These are phyloP conservation scores for Tricholaema leucomelas DNA, from an alignment of 2,113 vertebrate genomes.

Conservation along the genomic window DNA sequence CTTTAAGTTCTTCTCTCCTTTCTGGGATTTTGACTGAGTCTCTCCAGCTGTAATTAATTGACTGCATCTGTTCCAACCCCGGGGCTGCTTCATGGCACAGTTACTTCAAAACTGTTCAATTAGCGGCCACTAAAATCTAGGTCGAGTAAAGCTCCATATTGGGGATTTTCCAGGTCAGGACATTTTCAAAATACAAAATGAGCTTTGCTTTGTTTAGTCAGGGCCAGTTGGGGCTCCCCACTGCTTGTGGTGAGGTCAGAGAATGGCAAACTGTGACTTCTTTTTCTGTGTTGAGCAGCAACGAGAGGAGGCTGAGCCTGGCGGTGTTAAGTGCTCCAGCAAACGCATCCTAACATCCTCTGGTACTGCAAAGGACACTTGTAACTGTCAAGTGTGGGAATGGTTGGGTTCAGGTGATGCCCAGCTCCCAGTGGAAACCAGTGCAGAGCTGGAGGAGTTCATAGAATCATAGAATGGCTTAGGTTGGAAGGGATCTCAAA, in stretches of 20 bases:
- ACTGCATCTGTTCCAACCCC: constrained; percentile 86
- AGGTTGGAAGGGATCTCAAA: too few species aligned
- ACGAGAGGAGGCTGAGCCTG: neutral
- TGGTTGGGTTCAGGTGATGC: constrained; percentile 13
- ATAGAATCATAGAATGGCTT: too few species aligned
- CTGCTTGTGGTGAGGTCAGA: neutral
- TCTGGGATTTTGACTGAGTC: constrained; percentile 33
- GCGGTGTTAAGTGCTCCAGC: neutral
- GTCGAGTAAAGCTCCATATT: constrained; percentile 68
- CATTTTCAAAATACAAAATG: constrained; percentile 51
- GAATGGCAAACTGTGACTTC: neutral
- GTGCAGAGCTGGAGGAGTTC: neutral
- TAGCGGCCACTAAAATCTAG: constrained; percentile 89
- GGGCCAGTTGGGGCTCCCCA: neutral
- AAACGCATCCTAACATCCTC: neutral
- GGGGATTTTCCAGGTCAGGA: constrained; percentile 78
- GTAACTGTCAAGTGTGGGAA: constrained; percentile 41
- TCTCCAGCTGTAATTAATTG: constrained; percentile 86
- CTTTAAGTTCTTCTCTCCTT: constrained; percentile 28
- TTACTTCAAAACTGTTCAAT: constrained; percentile 92
- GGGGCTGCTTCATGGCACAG: constrained; percentile 86
- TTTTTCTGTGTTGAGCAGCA: neutral
- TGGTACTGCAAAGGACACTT: constrained; percentile 20
- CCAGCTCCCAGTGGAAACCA: neutral
- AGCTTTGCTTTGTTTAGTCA: constrained; percentile 3